phyloP scores from a whole-genome alignment of 2,797 vertebrate species.

The Tenualosa thibaudeaui region DNA sequence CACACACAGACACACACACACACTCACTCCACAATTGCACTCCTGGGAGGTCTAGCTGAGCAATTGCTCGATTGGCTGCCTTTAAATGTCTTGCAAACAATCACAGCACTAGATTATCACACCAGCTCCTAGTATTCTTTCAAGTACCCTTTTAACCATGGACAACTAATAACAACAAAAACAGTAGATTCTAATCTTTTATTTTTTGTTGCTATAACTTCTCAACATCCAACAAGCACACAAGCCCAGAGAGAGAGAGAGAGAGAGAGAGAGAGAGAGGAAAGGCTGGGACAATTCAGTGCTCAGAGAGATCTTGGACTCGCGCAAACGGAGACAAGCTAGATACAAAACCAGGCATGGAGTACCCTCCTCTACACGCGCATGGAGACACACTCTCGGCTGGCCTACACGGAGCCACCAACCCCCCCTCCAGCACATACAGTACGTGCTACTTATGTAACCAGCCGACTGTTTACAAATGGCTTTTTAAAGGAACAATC shows the following conservation, averaged over 20 bases:
- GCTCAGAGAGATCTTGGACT: slow-evolving; percentile 62
- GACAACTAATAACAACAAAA: not conserved
- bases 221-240: not conserved
- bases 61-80: not conserved
- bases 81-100: slow-evolving; percentile 25
- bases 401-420: not conserved
- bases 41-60: not conserved
- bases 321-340: slow-evolving; percentile 61
- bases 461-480: slow-evolving; percentile 73
- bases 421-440: slow-evolving; percentile 46
- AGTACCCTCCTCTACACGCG: slow-evolving; percentile 41
- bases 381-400: not conserved
- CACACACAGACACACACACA: not conserved
- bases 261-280: slow-evolving; percentile 42
- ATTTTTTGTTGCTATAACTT: not conserved
- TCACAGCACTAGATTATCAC: slow-evolving; percentile 25
- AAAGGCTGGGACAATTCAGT: slow-evolving; percentile 58
- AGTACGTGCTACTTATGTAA: slow-evolving; percentile 71
- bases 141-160: not conserved
- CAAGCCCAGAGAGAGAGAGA: too few relatives aligned
- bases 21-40: not conserved
- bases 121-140: slow-evolving; percentile 34
- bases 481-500: slow-evolving; percentile 61
- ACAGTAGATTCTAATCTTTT: not conserved
- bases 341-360: slow-evolving; percentile 73